Evolutionary conservation across 53 echinoderm and acorn worm genomes (phyloP), one percentile per base, ranked within the genome.

Genomic region (Actinopyga echinites): DNA sequence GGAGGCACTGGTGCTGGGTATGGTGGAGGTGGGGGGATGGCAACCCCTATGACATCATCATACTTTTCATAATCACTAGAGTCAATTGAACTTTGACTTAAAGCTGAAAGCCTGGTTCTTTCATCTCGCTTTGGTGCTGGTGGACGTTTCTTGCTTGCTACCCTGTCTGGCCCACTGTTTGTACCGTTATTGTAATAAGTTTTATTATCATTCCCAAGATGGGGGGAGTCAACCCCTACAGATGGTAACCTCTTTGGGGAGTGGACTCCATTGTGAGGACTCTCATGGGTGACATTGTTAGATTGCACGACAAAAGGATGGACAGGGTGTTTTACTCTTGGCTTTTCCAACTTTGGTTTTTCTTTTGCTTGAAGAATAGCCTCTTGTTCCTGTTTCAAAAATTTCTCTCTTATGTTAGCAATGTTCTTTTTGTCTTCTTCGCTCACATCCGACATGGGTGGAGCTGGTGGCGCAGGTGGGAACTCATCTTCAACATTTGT

Each of bases 361-460:
- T 73, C 75, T 22, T 67, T 63, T 20, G 82, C 74, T 34, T 80
- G 84, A 30, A 90, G 81, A 11, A 57, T 63, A 1, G 68, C 69
- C 65, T 89, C 37, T 80, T 90, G 85, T 61, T 95, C 95, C 88
- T 90, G 66, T 58, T 90, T 83, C 19, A 90, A 83, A 45, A 95
- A 95, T 52, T 80, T 71, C 32, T 83, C 89, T 82, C 93, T 56
- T 28, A 93, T 95, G 56, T 88, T 88, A 12, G 95, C 93, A 44
- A 95, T 95, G 57, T 93, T 95, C 69, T 93, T 86, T 28, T 91
- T 91, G 0, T 89, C 82, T 49, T 94, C 91, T n/a, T 80, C 86
- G 30, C 80, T 73, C n/a, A 95, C 88, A 57, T 95, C 95, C 1
- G 93, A 86, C 95, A 95, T 95, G 0, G 95, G 95, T 30, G 95